Conservation (phyloP, 2,113 vertebrate genomes). For the Pontoporia blainvillei region DNA sequence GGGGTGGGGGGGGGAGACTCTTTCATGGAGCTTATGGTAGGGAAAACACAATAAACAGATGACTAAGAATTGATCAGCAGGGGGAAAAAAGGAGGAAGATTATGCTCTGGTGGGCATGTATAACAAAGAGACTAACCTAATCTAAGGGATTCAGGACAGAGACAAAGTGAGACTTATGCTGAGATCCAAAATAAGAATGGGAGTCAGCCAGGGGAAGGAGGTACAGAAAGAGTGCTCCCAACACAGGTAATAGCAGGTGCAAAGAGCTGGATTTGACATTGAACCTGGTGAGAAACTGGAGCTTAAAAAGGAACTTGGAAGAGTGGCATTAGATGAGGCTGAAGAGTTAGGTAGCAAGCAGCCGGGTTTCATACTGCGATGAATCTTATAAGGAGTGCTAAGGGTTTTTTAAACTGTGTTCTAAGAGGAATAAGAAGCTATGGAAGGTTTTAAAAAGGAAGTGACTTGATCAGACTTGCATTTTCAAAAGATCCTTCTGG, state of each 20-base stretch:
- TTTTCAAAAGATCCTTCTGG: neutral
- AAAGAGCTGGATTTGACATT: neutral
- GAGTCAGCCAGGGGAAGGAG: neutral
- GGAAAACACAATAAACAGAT: neutral
- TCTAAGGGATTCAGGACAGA: neutral
- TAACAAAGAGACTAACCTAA: neutral
- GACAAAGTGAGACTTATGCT: neutral
- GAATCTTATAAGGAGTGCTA: neutral
- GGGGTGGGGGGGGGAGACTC: neutral
- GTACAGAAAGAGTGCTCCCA: neutral
- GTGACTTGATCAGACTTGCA: neutral
- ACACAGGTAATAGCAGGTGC: neutral
- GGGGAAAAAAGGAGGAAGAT: neutral
- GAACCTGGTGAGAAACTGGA: neutral
- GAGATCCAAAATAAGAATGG: too few relatives aligned
- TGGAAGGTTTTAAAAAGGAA: neutral
- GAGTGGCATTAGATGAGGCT: neutral
- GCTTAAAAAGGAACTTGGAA: neutral
- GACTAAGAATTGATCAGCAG: neutral
- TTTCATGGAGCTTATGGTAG: neutral
- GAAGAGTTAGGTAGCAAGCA: neutral
- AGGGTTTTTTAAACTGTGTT: neutral
- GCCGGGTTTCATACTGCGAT: neutral
- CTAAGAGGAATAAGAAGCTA: neutral
- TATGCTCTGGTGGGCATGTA: neutral